Base-by-base conservation (phyloP, 1,140 invertebrate species). In the Coboldia fuscipes region DNA sequence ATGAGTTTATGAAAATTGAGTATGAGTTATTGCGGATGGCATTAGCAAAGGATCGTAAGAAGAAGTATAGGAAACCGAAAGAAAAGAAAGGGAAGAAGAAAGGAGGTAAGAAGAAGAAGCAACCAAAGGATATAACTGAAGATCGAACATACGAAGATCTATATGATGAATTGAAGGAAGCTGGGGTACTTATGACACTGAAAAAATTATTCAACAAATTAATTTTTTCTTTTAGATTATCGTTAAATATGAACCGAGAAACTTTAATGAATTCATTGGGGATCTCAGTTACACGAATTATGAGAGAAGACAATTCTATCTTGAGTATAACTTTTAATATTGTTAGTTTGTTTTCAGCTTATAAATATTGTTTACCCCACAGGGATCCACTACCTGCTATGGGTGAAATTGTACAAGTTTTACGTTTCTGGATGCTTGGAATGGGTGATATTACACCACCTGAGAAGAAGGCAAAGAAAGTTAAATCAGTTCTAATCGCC, bases 151-250 rank as follows among this genome's bases (percentile, higher is more conserved):
- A 67, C 3, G 74, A 81, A 41, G 78, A 75, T 2, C 48, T 84
- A 3, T 82, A 77, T 50, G 70, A 85, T 45, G 83, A 90, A 53
- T 48, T 89, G 5, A 60, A 82, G 4, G 61, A 64, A 16, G 66
- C 75, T 38, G 73, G 72, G 5, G 73, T 90, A 10, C 78, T 89
- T 34, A 56, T 67, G 3, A 50, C 53, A 10, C 54, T 88, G n/a
- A 48, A 56, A 3, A 63, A 72, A 28, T 82, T 72, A 38, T 61
- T 68, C 23, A 79, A 80, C 0, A 76, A 83, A 42, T 72, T 67
- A 38, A 75, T 70, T 22, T 75, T 68, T 42, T 54, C 70, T 2
- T 71, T 68, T n/a, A n/a, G n/a, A n/a, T n/a, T n/a, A n/a, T n/a
- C n/a, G n/a, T n/a, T n/a, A n/a, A n/a, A 20, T 55, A 61, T 37